Conservation (phyloP, 2,113 vertebrate genomes). For the Heterotilapia buettikoferi region DNA sequence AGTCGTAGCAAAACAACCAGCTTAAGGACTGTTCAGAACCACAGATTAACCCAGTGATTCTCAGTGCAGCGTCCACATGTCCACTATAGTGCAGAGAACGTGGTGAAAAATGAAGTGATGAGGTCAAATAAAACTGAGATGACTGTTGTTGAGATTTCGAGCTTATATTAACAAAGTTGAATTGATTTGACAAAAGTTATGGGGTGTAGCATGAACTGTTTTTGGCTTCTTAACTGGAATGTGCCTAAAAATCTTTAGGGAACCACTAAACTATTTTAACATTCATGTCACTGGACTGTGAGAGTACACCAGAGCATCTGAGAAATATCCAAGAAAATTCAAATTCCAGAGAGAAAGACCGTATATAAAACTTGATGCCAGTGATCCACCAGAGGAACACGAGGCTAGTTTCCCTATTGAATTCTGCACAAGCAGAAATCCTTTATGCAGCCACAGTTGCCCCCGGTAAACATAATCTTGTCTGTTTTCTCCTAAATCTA, state of each 20-base stretch:
- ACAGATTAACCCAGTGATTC: background rate
- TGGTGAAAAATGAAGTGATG: background rate
- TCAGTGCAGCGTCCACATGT: background rate
- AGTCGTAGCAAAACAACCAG: background rate
- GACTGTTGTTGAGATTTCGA: background rate
- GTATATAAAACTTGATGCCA: background rate
- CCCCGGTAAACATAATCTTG: background rate
- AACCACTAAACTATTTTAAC: background rate
- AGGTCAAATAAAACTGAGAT: background rate
- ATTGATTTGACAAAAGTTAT: background rate
- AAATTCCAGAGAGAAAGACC: background rate
- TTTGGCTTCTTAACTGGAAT: background rate
- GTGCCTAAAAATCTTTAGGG: background rate
- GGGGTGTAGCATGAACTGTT: background rate
- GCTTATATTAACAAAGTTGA: background rate
- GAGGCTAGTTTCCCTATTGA: fast-evolving
- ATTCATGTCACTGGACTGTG: background rate
- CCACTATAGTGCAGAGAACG: background rate
- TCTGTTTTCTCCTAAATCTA: background rate
- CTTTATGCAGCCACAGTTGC: background rate
- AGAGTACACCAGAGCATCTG: background rate
- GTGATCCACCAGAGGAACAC: background rate
- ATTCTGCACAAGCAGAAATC: background rate
- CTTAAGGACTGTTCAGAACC: background rate
- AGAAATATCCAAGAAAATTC: background rate